Evolutionary conservation across 2,113 vertebrate species (phyloP), one percentile per base, ranked within the genome.

Genomic region (Cromileptes altivelis): DNA sequence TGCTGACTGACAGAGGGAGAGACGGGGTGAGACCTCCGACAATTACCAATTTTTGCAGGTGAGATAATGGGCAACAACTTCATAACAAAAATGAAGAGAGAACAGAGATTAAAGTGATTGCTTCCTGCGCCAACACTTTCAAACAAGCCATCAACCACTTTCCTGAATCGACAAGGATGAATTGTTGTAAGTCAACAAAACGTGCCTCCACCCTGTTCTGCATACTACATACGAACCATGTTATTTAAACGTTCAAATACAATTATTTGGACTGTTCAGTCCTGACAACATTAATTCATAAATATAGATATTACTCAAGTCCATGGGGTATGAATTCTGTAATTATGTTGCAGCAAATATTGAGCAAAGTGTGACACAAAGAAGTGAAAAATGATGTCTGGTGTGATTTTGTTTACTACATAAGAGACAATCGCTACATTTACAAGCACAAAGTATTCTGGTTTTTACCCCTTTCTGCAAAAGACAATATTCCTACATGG

Each of bases 171-270:
- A 47, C 49, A 42, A 47, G 55, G 42, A 58, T 56, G 23, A 70
- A 78, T 37, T 6, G 10, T 18, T 33, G 53, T 45, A 63, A 77
- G 67, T 30, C 47, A 57, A 76, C 18, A 61, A 76, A 76, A 40
- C 37, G 8, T 2, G 10, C 53, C 52, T 76, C 37, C 11, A 55
- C 56, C 37, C n/a, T 1, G 8, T 55, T 13, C 23, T 21, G n/a
- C 47, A 63, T 4, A 63, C n/a, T 55, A 57, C 33, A 78, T 42
- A 25, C 14, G 52, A 30, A 37, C 14, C 15, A 47, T 3, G n/a
- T 53, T 65, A 58, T 56, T 42, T 13, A 4, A 21, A 15, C 6
- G 13, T 30, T 64, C 53, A 55, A 62, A 64, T 52, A 52, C 13
- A 67, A 65, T 37, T 63, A 73, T 70, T 14, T 13, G 8, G 57